Conservation (phyloP, 2,113 vertebrate genomes). For the Clarias gariepinus region DNA sequence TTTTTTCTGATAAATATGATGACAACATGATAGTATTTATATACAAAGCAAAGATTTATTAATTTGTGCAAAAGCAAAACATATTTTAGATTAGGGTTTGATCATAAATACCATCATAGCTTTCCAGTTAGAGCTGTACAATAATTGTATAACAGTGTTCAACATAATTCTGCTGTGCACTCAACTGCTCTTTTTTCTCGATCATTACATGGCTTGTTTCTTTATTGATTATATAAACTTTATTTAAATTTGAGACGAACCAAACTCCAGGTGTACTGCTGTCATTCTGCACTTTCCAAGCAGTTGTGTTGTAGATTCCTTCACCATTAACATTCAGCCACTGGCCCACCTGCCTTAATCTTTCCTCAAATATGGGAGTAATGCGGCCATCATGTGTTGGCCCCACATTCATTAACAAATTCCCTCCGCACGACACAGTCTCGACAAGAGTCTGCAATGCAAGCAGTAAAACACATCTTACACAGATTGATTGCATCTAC, state of each 20-base stretch:
- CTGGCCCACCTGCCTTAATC: slow-evolving; percentile 85
- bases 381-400: slow-evolving; percentile 88
- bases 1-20: not conserved
- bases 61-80: not conserved
- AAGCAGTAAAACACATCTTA: slow-evolving; percentile 8
- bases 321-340: slow-evolving; percentile 90
- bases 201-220: not conserved
- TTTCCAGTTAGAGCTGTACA: not conserved
- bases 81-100: not conserved
- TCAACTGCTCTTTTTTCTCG: not conserved
- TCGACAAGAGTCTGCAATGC: slow-evolving; percentile 75
- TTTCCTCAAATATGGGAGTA: slow-evolving; percentile 84
- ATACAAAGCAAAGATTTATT: not conserved
- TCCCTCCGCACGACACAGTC: slow-evolving; percentile 93
- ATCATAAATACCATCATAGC: not conserved
- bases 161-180: not conserved
- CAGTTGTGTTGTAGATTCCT: slow-evolving; percentile 83
- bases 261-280: slow-evolving; percentile 76
- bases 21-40: not conserved
- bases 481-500: not conserved
- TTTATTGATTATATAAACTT: not conserved
- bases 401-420: slow-evolving; percentile 91
- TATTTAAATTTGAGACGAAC: slow-evolving; percentile 65
- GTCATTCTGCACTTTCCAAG: slow-evolving; percentile 90
- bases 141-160: not conserved